phyloP scores from a whole-genome alignment of 2,888 invertebrate species.

The Lamellibrachia satsuma region DNA sequence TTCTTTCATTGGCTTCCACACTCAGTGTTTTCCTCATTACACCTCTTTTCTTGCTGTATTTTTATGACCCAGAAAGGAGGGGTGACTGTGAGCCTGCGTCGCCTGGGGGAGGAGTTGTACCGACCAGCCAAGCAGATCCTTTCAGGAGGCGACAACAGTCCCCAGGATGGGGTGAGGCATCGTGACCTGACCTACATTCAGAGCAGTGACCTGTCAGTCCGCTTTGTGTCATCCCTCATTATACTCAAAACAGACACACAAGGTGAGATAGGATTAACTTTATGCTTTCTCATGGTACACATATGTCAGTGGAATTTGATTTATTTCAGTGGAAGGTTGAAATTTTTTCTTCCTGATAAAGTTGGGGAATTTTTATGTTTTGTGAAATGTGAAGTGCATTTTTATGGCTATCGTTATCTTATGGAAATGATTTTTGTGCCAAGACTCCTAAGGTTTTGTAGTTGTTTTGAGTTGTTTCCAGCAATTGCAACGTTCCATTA shows the following conservation, averaged over 20 bases:
- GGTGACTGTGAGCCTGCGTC: slow-evolving; percentile 56
- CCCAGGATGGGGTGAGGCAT: slow-evolving; percentile 43
- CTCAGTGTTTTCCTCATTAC: background rate
- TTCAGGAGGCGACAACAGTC: slow-evolving; percentile 28
- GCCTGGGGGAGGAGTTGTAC: slow-evolving; percentile 63
- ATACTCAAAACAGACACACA: slow-evolving; percentile 60
- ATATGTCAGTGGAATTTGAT: background rate
- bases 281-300: background rate
- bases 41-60: slow-evolving; percentile 8
- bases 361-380: background rate
- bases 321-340: background rate
- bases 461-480: too few relatives aligned
- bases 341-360: background rate
- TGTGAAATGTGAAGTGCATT: background rate
- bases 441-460: background rate
- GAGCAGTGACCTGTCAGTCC: slow-evolving; percentile 55
- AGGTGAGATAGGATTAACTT: slow-evolving; percentile 45
- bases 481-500: too few relatives aligned
- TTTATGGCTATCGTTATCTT: background rate
- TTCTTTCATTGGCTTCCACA: background rate
- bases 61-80: background rate
- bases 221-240: slow-evolving; percentile 58
- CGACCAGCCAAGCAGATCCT: slow-evolving; percentile 43
- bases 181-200: slow-evolving; percentile 48
- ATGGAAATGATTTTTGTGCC: background rate